Base-by-base conservation (phyloP, 2,888 invertebrate genomes). In the Teinopalpus imperialis region DNA sequence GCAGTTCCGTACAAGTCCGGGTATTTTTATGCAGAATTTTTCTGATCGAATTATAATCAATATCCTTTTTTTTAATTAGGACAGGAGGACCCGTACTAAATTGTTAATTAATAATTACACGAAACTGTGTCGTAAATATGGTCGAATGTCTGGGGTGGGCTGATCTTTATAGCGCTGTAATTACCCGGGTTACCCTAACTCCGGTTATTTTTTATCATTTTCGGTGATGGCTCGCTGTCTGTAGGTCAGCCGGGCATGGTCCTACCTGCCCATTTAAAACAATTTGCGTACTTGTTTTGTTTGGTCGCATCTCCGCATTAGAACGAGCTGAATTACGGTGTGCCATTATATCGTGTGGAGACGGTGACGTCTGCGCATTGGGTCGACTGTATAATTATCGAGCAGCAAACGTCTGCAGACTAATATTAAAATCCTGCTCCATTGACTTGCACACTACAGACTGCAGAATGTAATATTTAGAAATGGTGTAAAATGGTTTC, bases 251-350 rank as follows among this genome's bases (percentile, higher is more conserved):
- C 79, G 75, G 75, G 69, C 77, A 72, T 61, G 73, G 65, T 70
- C 74, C 75, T 79, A 79, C 81, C 83, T 83, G 83, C 70, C 63
- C 81, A 82, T 87, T 86, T 86, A 81, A 86, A 87, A 85, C 82
- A 87, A 87, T 87, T 86, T 85, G 73, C 64, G 63, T 65, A 66
- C 66, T 75, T 64, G 59, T 75, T 66, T 75, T 78, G 76, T 78
- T 77, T 66, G 61, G 66, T 64, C 65, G 61, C 64, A 70, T 56
- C 59, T 59, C n/a, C 61, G 65, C 73, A 74, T 81, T 77, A 79
- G 78, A 65, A 58, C 53, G 63, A 57, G 58, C 53, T 64, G 65
- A 67, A 69, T 74, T 72, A 74, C 74, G 74, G 66, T 49, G 59
- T 53, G 73, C 72, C 72, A 80, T 81, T 77, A 81, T 61, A 57